These are phyloP conservation scores for Poecilia picta DNA, from an alignment of 2,797 vertebrate species.

Conservation along the genomic window DNA sequence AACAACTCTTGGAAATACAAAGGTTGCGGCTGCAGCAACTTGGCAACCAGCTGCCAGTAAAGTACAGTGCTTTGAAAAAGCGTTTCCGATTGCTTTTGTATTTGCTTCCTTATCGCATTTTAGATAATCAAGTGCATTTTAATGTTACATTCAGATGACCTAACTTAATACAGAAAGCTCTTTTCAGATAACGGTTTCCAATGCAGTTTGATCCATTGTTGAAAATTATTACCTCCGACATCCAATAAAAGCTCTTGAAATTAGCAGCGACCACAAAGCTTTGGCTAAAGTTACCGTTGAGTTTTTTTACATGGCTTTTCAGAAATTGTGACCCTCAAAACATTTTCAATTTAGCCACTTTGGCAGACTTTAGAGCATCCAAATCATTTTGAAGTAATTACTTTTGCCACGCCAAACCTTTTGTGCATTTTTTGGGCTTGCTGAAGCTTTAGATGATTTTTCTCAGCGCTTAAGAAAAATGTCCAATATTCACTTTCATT, in stretches of 20 bases:
- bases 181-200: neutral
- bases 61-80: conserved; percentile 15
- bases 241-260: neutral
- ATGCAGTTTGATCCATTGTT: neutral
- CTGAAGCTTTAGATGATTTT: neutral
- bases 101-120: neutral
- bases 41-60: neutral
- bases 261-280: neutral
- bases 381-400: neutral
- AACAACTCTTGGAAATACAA: conserved; percentile 50
- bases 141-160: neutral
- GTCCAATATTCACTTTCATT: neutral
- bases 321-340: neutral
- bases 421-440: neutral
- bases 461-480: neutral
- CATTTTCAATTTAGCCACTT: neutral
- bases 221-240: neutral
- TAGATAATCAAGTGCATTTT: neutral
- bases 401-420: neutral
- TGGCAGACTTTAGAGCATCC: neutral
- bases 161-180: neutral
- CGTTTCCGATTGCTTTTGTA: conserved; percentile 10
- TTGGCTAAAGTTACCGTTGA: neutral
- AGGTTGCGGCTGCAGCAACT: conserved; percentile 5
- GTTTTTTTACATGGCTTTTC: neutral